phyloP scores from a whole-genome alignment of 2,888 invertebrate genomes.

The Xiphydria camelus region DNA sequence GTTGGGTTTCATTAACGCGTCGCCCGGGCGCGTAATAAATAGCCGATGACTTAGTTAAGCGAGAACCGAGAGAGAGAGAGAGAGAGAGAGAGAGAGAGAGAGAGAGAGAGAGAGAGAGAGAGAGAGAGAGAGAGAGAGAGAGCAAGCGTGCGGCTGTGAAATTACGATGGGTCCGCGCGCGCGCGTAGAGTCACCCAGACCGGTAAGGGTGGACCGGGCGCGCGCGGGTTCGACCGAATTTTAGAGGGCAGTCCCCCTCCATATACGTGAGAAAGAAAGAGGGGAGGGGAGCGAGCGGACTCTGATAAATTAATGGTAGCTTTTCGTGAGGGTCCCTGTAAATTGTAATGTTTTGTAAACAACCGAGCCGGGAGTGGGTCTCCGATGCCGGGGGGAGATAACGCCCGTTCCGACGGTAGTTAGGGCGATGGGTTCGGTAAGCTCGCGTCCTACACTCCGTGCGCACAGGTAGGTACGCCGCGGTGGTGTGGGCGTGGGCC shows the following conservation, averaged over 20 bases:
- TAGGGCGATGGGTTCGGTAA: slow-evolving; percentile 12
- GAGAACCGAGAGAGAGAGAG: slow-evolving; percentile 17
- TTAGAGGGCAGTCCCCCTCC: too few species aligned
- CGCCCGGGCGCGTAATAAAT: slow-evolving; percentile 46
- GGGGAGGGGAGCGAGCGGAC: slow-evolving; percentile 26
- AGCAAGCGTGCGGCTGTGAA: slow-evolving; percentile 15
- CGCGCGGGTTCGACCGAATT: too few species aligned
- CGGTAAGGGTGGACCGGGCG: too few species aligned
- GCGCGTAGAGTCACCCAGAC: too few species aligned
- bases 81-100: too few species aligned
- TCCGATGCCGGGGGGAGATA: slow-evolving; percentile 31
- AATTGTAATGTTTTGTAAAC: slow-evolving; percentile 49
- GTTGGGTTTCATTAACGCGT: slow-evolving; percentile 44
- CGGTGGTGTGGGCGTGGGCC: slow-evolving; percentile 23
- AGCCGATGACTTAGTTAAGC: slow-evolving; percentile 48
- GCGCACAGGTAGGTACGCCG: slow-evolving; percentile 12
- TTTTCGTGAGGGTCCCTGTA: slow-evolving; percentile 36
- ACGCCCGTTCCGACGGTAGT: slow-evolving; percentile 14
- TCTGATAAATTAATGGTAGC: slow-evolving; percentile 39
- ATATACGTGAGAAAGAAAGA: slow-evolving; percentile 9
- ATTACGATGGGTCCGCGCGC: too few species aligned
- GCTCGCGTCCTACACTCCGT: too few species aligned
- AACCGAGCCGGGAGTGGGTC: slow-evolving; percentile 40
- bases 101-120: too few species aligned
- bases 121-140: slow-evolving; percentile 14